phyloP scores from a whole-genome alignment of 2,113 vertebrate genomes.

The Uria lomvia region DNA sequence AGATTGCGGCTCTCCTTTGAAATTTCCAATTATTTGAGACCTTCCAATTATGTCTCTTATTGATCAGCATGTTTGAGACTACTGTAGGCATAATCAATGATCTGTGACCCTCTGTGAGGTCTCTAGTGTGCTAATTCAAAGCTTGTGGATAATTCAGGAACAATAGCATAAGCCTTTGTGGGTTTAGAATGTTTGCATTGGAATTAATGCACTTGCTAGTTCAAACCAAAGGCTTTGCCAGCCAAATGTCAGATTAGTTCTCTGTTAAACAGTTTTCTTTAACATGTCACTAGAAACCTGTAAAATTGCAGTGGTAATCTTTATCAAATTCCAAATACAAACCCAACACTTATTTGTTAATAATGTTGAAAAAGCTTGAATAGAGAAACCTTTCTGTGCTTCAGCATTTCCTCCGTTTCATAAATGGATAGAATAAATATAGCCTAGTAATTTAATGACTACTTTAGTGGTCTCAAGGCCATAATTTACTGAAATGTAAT shows the following conservation, averaged over 20 bases:
- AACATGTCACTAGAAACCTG: not conserved
- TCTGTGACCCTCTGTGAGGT: not conserved
- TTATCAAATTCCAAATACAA: not conserved
- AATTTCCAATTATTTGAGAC: constrained; percentile 9
- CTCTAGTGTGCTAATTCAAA: not conserved
- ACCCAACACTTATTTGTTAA: not conserved
- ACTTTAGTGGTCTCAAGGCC: not conserved
- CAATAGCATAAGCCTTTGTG: not conserved
- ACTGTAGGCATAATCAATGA: not conserved
- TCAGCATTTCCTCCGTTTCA: not conserved
- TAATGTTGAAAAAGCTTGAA: not conserved
- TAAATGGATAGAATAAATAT: not conserved
- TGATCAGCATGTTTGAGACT: not conserved
- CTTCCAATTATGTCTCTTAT: constrained; percentile 36
- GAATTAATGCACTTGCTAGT: constrained; percentile 14
- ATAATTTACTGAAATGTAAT: constrained; percentile 3
- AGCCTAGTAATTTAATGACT: not conserved
- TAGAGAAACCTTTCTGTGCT: not conserved
- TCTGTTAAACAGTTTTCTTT: not conserved
- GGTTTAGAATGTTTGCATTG: constrained; percentile 18
- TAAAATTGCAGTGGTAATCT: not conserved
- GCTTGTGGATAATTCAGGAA: constrained; percentile 24
- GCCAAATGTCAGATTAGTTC: not conserved
- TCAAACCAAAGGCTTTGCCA: constrained; percentile 20
- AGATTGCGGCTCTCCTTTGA: not conserved